Evolutionary conservation across 2,888 invertebrate genomes (phyloP), one percentile per base, ranked within the genome.

Genomic region (Omphaloscelis lunosa): DNA sequence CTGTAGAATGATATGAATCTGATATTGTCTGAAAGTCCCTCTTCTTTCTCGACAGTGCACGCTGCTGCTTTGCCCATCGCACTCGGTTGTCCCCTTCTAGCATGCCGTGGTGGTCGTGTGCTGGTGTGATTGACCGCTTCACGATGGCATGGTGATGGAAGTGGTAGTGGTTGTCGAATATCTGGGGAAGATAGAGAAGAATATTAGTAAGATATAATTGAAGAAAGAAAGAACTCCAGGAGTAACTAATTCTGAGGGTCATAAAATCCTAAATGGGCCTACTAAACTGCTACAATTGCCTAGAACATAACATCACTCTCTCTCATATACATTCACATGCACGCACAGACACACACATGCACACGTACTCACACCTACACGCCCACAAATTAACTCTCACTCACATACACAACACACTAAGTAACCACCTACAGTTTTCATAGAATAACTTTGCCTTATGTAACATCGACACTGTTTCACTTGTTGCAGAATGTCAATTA

Each of bases 101-200:
- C 82, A 97, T 97, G 79, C 95, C 97, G 92, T 98, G 98, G 91
- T 98, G 98, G 82, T 97, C 97, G 74, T 97, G 95, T 90, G 98
- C 98, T 34, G 98, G 98, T 74, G 97, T 95, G 79, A 97, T 91
- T 17, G 99, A 99, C 89, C 99, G 97, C 95, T 98, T 98, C 83
- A 97, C 97, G 84, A 99, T 97, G 86, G 97, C 97, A 90, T 97
- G 97, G 95, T 99, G 99, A 89, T 98, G 97, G 94, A 99, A 98
- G 94, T 98, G 98, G 95, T 98, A 99, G 95, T 98, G 98, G 93
- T 98, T 98, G 90, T 97, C 98, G 94, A 99, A 98, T 93, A 99
- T 99, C 99, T 99, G 97, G 3, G 56, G 89, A 93, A 89, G 91
- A 93, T 48, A 29, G 73, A 75, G 76, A 85, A 71, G n/a, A 56